These are phyloP conservation scores for Rhagonycha fulva DNA, from an alignment of 2,888 invertebrate species.

Conservation along the genomic window DNA sequence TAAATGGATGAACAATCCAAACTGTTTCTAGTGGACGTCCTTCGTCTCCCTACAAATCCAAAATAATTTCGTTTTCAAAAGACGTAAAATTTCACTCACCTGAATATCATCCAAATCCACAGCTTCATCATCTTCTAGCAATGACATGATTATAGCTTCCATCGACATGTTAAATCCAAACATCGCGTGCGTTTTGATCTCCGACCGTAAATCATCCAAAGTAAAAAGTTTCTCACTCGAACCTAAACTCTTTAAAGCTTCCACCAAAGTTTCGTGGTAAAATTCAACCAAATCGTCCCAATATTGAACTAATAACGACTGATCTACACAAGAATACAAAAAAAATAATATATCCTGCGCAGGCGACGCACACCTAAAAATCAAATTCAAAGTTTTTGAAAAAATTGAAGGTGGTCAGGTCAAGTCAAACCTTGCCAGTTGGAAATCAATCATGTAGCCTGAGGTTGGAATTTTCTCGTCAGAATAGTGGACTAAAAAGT, in stretches of 20 bases:
- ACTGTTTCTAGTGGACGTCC: constrained; percentile 64
- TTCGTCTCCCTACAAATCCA: constrained; percentile 56
- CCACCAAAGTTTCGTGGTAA: constrained; percentile 63
- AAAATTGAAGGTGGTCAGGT: not conserved
- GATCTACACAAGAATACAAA: constrained; percentile 63
- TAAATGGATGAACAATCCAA: constrained; percentile 66
- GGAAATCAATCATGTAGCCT: constrained; percentile 71
- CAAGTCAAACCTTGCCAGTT: constrained; percentile 58
- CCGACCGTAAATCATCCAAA: constrained; percentile 57
- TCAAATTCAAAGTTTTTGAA: not conserved
- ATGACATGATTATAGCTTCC: constrained; percentile 63
- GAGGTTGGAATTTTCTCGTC: constrained; percentile 49
- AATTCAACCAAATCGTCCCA: constrained; percentile 64
- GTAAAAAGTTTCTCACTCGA: constrained; percentile 64
- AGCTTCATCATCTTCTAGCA: constrained; percentile 62
- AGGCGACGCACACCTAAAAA: constrained; percentile 20
- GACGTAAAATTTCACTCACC: constrained; percentile 45
- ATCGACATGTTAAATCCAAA: constrained; percentile 65
- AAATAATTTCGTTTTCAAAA: not conserved
- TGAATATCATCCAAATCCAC: constrained; percentile 61
- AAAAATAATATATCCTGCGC: constrained; percentile 54
- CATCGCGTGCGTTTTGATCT: constrained; percentile 61
- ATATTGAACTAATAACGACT: constrained; percentile 60
- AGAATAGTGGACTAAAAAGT: constrained; percentile 64
- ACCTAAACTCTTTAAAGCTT: constrained; percentile 62